Evolutionary conservation across 2,888 invertebrate genomes (phyloP).

Genomic region (Chymomyza procnemis): DNA sequence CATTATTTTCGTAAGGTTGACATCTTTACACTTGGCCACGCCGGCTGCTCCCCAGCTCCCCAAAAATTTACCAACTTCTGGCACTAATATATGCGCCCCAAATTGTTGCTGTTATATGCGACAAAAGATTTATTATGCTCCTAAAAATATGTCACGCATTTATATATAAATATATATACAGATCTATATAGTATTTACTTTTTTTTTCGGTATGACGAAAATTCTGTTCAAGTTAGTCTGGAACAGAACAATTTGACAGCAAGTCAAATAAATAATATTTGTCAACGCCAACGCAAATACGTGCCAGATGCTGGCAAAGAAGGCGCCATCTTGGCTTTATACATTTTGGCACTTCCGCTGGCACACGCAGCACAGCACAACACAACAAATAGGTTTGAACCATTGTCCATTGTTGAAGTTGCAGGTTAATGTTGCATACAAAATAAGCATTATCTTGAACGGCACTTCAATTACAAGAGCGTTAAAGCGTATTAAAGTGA

Average conservation of each 20-base stretch:
- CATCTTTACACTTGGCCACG: slow-evolving; percentile 1
- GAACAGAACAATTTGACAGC: slow-evolving; percentile 14
- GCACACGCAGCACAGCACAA: not conserved
- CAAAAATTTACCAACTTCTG: not conserved
- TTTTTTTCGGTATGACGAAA: not conserved
- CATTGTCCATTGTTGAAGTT: not conserved
- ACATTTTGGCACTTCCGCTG: not conserved
- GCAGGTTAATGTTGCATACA: not conserved
- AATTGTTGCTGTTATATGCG: not conserved
- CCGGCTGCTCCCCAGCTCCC: not conserved
- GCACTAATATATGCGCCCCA: not conserved
- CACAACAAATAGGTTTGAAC: not conserved
- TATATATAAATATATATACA: not conserved
- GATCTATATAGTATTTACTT: not conserved
- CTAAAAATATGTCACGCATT: slow-evolving; percentile 17
- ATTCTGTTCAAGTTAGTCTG: not conserved
- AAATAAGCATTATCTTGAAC: not conserved
- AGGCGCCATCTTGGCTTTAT: not conserved
- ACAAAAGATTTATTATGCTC: slow-evolving; percentile 15
- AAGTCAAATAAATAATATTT: slow-evolving; percentile 57
- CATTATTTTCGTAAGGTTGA: not conserved
- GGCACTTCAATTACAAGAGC: not conserved
- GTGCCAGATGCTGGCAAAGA: not conserved
- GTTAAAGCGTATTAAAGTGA: not conserved
- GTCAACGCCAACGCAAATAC: not conserved